Base-by-base conservation (phyloP, 2,113 vertebrate species). In the Cichladusa arquata region DNA sequence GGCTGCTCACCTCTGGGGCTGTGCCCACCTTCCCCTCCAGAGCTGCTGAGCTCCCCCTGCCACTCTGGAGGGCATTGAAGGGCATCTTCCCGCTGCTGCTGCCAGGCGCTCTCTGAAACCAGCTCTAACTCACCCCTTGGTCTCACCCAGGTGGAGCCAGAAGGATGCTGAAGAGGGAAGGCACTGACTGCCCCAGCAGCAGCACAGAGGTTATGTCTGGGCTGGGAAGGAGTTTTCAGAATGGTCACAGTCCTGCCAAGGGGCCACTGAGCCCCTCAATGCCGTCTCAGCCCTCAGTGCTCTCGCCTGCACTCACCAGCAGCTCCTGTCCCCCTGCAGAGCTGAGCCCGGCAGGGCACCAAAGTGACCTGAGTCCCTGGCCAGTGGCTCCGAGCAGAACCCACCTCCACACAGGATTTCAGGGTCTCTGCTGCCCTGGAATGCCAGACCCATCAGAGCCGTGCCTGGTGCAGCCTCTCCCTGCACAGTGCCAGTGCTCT, bases 401-500 rank as follows among this genome's bases (percentile, higher is more conserved):
- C 19, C 9, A 8, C 25, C 28, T 22, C n/a, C 72, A 57, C 11
- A 3, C 19, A 12, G 67, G 34, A 47, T 11, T 22, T 31, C 34
- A 16, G 50, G 24, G 11, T 14, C 9, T 57, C 61, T 24, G 51
- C 45, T 44, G n/a, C n/a, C 8, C 1, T 6, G 19, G n/a, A 47
- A 48, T 4, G 5, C 50, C 61, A 34, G 36, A 64, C 19, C 4
- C 33, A 5, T 25, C 18, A 3, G 61, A 88, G 34, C 24, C 9
- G 1, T 0, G 5, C 1, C 19, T 0, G 0, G 18, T 3, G 19
- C 64, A 85, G 48, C 8, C 5, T 48, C 31, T 73, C 22, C 20
- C 25, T 9, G 4, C 10, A 1, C 2, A 1, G 28, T 14, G 28
- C 61, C 34, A 18, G 24, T 1, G 0, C 69, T 2, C 0, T 6